A percentile compares a stretch with the other conserved stretches of the same genome.
These are phyloP conservation scores for Petromus typicus DNA, from an alignment of 2,113 vertebrate genomes.

Conservation along the genomic window DNA sequence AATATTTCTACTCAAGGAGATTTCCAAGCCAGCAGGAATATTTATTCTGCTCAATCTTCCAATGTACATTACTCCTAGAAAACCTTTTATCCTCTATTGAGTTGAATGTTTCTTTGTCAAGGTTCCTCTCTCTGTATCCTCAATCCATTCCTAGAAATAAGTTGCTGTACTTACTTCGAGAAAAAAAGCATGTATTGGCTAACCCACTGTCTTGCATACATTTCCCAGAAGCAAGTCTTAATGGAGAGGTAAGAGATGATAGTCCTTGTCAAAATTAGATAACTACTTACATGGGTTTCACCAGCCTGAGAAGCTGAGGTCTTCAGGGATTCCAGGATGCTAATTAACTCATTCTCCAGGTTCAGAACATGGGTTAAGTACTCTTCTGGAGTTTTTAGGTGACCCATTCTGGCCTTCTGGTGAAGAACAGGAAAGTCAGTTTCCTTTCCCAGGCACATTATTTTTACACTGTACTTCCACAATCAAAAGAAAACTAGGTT, in stretches of 20 bases:
- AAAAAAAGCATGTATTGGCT: too few relatives aligned
- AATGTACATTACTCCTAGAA: neutral
- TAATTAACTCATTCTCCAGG: neutral
- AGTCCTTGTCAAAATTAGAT: neutral
- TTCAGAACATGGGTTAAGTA: neutral
- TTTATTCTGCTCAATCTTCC: neutral
- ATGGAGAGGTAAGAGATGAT: neutral
- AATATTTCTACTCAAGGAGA: neutral
- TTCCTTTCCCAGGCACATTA: too few relatives aligned
- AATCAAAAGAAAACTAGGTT: too few relatives aligned
- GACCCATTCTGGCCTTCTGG: neutral
- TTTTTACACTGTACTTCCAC: too few relatives aligned
- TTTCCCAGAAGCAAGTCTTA: too few relatives aligned
- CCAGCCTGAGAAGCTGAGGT: neutral
- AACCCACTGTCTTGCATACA: too few relatives aligned
- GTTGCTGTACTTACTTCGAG: too few relatives aligned
- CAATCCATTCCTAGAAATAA: neutral
- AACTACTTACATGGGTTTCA: conserved; percentile 59
- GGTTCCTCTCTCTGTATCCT: neutral
- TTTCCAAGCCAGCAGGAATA: neutral
- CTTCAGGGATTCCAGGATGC: neutral
- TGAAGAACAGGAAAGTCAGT: neutral
- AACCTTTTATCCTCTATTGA: neutral
- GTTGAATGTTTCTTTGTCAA: neutral
- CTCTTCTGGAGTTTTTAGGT: neutral